phyloP scores from a whole-genome alignment of 2,888 invertebrate genomes.

The Thecophora atra region DNA sequence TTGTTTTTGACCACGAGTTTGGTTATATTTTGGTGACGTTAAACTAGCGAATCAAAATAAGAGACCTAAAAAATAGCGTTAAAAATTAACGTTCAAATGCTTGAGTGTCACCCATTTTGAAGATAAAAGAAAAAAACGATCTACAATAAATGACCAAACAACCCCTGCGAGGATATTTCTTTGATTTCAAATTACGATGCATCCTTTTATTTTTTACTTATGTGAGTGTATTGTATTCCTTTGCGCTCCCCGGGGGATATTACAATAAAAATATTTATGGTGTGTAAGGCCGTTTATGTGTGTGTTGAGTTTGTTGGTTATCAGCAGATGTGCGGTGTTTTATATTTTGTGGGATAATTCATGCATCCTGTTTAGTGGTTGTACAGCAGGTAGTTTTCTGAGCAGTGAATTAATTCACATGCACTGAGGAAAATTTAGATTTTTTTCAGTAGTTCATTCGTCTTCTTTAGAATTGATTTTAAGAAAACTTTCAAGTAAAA shows the following conservation, averaged over 20 bases:
- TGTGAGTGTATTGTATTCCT: slow-evolving; percentile 6
- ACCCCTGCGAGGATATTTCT: neutral
- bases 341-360: slow-evolving; percentile 1
- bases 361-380: neutral
- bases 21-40: too few species aligned
- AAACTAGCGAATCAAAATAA: too few species aligned
- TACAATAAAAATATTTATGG: neutral
- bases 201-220: neutral
- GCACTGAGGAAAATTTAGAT: neutral
- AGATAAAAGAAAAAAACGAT: neutral
- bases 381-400: slow-evolving; percentile 11
- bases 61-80: too few species aligned
- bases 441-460: neutral
- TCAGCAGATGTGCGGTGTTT: slow-evolving; percentile 21
- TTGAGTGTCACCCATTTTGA: too few species aligned
- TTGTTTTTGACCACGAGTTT: too few species aligned
- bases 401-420: neutral
- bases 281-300: neutral
- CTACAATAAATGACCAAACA: neutral
- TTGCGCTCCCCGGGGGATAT: too few species aligned
- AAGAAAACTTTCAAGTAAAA: neutral
- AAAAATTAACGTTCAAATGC: too few species aligned
- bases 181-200: neutral
- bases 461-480: slow-evolving; percentile 12
- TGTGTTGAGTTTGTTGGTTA: neutral